phyloP scores from a whole-genome alignment of 2,113 vertebrate genomes.

The Leptobrachium ailaonicum region DNA sequence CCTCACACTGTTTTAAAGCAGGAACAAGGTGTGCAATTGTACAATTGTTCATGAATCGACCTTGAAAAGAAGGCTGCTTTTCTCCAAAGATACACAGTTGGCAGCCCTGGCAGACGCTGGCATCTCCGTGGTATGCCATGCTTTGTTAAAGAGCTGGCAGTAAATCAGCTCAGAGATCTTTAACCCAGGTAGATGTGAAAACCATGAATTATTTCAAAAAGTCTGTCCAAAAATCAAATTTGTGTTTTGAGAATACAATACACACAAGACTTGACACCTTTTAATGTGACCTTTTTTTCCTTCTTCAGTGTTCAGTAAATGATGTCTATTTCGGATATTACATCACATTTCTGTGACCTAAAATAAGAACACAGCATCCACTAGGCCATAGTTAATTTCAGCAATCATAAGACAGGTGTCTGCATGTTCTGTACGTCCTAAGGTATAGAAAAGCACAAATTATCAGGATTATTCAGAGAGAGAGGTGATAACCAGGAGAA shows the following conservation, averaged over 20 bases:
- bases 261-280: too few relatives aligned
- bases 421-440: too few relatives aligned
- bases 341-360: neutral
- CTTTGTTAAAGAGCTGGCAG: constrained; percentile 37
- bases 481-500: too few relatives aligned
- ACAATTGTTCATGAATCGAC: constrained; percentile 24
- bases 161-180: constrained; percentile 25
- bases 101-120: constrained; percentile 36
- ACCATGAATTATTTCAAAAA: constrained; percentile 13
- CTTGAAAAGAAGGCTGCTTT: constrained; percentile 29
- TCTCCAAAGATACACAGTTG: constrained; percentile 33
- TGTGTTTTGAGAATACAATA: neutral
- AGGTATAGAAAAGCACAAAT: too few relatives aligned
- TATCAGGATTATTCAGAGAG: too few relatives aligned
- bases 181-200: constrained; percentile 29
- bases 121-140: constrained; percentile 34
- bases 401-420: too few relatives aligned
- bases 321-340: neutral
- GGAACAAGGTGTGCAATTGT: constrained; percentile 39
- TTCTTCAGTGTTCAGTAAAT: neutral
- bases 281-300: too few relatives aligned
- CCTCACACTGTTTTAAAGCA: constrained; percentile 7
- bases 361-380: too few relatives aligned
- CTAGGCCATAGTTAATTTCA: too few relatives aligned
- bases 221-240: constrained; percentile 6